Base-by-base conservation (phyloP, 2,113 vertebrate genomes). In the Pseudopodoces humilis region DNA sequence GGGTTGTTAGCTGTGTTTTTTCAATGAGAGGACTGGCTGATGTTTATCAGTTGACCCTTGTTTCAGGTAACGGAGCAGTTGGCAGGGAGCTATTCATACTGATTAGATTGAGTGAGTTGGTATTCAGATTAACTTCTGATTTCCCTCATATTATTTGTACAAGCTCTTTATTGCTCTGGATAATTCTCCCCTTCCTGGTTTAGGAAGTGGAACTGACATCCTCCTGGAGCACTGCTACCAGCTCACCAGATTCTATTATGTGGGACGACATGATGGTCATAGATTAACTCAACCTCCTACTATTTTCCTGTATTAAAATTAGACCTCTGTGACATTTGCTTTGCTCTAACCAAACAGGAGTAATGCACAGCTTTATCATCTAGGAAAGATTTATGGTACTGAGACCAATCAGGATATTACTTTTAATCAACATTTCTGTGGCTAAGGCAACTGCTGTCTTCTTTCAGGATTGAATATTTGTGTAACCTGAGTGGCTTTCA, bases 31-130 rank as follows among this genome's bases (percentile, higher is more conserved):
- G 85, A 90, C 71, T 80, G 55, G 69, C 70, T 97, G 93, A 96
- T 95, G n/a, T 83, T 91, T 95, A 95, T 96, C 96, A 89, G 44
- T 62, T 90, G 95, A 96, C 93, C 94, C 44, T 63, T 67, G 63
- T 69, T 95, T 92, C 93, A 95, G 94, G 94, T 96, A 95, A 96
- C 41, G 15, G 58, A 95, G 89, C 37, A 62, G 65, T 28, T 91
- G 93, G 89, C 84, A 95, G 62, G 78, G 74, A 91, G 63, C 43
- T 95, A 77, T 70, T 91, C 37, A 6, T 47, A 62, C 84, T 69
- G 87, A 93, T 89, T 94, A 91, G 59, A 92, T 7, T 83, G 91
- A 83, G 67, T 74, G 90, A 80, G 71, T 19, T 28, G 44, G 53
- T 82, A 68, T 78, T 96, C 80, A 86, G 76, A 95, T 83, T 81